These are phyloP conservation scores for Danaus chrysippus DNA, from an alignment of 2,888 invertebrate genomes.

Conservation along the genomic window DNA sequence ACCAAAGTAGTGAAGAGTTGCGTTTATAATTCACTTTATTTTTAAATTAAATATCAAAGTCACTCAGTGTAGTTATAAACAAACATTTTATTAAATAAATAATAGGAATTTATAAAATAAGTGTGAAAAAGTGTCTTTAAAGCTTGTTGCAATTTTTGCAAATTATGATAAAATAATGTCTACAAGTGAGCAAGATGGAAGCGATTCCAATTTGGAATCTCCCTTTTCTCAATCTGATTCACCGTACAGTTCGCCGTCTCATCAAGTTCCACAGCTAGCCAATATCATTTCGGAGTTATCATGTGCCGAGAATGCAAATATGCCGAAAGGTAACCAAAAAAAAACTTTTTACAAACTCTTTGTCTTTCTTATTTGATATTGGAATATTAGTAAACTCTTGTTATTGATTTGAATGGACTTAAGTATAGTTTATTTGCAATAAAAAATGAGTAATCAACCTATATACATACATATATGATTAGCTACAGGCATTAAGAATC, in stretches of 20 bases:
- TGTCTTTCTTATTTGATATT: background rate
- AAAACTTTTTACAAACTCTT: slow-evolving; percentile 1
- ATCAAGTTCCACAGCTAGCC: slow-evolving; percentile 60
- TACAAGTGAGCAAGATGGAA: slow-evolving; percentile 57
- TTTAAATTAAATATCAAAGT: too few relatives aligned
- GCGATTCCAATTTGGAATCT: slow-evolving; percentile 53
- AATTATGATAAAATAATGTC: slow-evolving; percentile 34
- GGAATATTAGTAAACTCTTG: background rate
- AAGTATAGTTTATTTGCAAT: background rate
- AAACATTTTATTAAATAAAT: background rate
- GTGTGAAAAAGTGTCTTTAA: background rate
- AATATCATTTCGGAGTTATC: slow-evolving; percentile 51
- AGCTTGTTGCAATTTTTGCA: background rate
- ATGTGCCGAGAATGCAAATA: slow-evolving; percentile 43
- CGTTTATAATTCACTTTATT: too few relatives aligned
- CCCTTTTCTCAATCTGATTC: slow-evolving; percentile 50
- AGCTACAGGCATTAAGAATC: too few relatives aligned
- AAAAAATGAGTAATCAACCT: too few relatives aligned
- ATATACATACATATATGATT: too few relatives aligned
- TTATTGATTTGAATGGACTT: background rate
- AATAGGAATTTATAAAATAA: background rate
- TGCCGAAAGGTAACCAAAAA: slow-evolving; percentile 21
- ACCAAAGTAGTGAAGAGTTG: too few relatives aligned
- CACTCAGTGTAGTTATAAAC: too few relatives aligned
- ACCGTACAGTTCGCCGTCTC: slow-evolving; percentile 61